Percentiles rank a stretch among this genome's conserved stretches.
These are phyloP conservation scores for Alectura lathami DNA, from an alignment of 2,113 vertebrate species.

Conservation along the genomic window DNA sequence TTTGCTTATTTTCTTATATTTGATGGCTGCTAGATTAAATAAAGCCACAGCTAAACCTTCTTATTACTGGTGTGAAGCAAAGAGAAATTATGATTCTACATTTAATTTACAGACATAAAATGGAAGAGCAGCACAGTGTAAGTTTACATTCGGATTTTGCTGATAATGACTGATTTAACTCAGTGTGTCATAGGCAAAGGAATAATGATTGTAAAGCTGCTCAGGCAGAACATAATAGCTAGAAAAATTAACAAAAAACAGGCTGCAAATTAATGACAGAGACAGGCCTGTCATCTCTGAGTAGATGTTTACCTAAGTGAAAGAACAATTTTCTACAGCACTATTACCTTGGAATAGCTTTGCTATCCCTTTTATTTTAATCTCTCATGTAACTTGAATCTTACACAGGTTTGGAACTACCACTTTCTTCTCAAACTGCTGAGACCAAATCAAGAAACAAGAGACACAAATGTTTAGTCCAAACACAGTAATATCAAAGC, in stretches of 20 bases:
- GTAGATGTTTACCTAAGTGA: slow-evolving; percentile 14
- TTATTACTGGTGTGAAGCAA: not conserved
- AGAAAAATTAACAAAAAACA: not conserved
- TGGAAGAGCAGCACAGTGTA: not conserved
- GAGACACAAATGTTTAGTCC: not conserved
- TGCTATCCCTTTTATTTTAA: not conserved
- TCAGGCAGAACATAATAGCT: not conserved
- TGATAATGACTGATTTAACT: slow-evolving; percentile 1
- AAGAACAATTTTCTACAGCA: not conserved
- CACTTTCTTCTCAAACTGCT: not conserved
- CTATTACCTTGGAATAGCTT: not conserved
- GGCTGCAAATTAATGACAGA: not conserved
- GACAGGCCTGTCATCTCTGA: not conserved
- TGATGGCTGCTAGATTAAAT: not conserved
- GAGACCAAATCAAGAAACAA: not conserved
- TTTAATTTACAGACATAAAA: slow-evolving; percentile 1
- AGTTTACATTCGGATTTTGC: not conserved
- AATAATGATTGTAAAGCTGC: not conserved
- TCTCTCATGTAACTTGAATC: not conserved
- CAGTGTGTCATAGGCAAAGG: not conserved
- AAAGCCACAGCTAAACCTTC: not conserved
- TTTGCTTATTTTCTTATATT: not conserved
- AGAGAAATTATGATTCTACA: not conserved
- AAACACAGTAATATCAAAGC: not conserved
- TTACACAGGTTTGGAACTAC: not conserved